A percentile compares a stretch with the other conserved stretches of the same genome.
These are phyloP conservation scores for Onychomys torridus DNA, from an alignment of 2,797 vertebrate genomes.

Conservation along the genomic window DNA sequence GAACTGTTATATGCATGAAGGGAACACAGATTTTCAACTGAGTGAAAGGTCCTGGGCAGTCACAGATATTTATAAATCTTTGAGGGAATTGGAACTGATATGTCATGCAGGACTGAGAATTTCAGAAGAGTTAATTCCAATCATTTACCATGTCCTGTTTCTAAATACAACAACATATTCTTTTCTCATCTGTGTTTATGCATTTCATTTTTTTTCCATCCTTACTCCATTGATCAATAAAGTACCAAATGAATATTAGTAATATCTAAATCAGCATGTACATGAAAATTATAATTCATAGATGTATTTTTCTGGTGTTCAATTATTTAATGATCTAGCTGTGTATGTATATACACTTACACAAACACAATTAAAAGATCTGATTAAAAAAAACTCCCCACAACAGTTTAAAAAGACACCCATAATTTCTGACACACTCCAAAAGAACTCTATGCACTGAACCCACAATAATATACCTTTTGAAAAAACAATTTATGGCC, in stretches of 20 bases:
- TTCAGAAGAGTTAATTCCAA: neutral
- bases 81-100: neutral
- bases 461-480: neutral
- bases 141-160: neutral
- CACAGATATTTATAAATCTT: neutral
- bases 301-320: neutral
- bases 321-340: neutral
- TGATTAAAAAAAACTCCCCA: neutral
- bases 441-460: neutral
- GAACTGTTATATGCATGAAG: neutral
- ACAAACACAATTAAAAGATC: neutral
- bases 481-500: neutral
- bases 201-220: neutral
- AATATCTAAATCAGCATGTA: neutral
- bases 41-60: neutral
- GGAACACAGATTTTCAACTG: neutral
- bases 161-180: neutral
- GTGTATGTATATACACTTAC: neutral
- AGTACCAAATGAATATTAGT: neutral
- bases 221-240: neutral
- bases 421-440: neutral
- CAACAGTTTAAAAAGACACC: neutral
- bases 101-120: neutral
- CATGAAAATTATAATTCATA: neutral
- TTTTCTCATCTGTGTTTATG: neutral